Evolutionary conservation across 2,797 vertebrate genomes (phyloP).

Genomic region (Spea hammondii): DNA sequence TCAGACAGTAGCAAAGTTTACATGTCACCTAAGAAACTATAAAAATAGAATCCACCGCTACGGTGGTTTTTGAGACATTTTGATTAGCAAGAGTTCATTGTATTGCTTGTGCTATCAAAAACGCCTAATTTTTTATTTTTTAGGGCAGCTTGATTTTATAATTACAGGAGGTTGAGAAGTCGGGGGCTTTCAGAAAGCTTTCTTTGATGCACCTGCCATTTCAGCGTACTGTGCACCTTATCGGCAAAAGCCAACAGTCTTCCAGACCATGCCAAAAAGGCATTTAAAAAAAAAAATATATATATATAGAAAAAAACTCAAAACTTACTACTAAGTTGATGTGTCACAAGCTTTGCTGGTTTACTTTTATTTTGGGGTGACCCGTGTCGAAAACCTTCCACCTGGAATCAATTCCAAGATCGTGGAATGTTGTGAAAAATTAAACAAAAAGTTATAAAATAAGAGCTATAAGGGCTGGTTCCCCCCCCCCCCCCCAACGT

Average conservation of each 20-base stretch:
- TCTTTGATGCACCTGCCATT: conserved; percentile 51
- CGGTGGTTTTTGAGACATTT: conserved; percentile 53
- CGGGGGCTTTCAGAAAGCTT: not conserved
- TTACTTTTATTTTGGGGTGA: conserved; percentile 52
- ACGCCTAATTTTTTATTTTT: conserved; percentile 52
- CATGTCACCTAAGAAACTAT: conserved; percentile 17
- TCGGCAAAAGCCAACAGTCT: conserved; percentile 62
- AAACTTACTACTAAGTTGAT: conserved; percentile 50
- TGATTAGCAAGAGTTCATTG: conserved; percentile 58
- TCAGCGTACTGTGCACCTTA: conserved; percentile 61
- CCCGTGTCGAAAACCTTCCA: conserved; percentile 62
- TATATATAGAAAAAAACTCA: too few species aligned
- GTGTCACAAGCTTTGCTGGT: conserved; percentile 71
- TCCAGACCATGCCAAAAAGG: conserved; percentile 48
- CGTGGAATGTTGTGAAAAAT: conserved; percentile 77
- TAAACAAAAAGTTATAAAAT: conserved; percentile 67
- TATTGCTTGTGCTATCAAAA: conserved; percentile 55
- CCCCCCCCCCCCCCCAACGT: conserved; percentile 63
- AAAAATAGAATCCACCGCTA: conserved; percentile 41
- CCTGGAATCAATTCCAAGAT: conserved; percentile 71
- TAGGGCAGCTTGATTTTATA: conserved; percentile 2
- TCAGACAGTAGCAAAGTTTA: conserved; percentile 27
- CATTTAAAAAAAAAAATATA: too few species aligned
- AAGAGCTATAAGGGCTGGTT: conserved; percentile 74
- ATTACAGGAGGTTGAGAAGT: too few species aligned